Evolutionary conservation across 2,888 invertebrate species (phyloP).

Genomic region (Leptopilina drosophilae): DNA sequence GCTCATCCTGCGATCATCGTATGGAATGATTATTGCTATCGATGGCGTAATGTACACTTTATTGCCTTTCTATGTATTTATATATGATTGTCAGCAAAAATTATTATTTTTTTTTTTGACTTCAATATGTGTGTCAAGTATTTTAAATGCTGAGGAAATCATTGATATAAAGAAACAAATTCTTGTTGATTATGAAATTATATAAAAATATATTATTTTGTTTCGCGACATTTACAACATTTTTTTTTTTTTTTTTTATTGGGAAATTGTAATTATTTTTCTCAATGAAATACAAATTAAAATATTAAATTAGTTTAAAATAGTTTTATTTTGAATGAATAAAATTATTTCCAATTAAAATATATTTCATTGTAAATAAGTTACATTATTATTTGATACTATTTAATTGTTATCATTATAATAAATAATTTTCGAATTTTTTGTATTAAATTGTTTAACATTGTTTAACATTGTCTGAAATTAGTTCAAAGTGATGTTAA

Average conservation of each 20-base stretch:
- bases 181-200: slow-evolving; percentile 1
- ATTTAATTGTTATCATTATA: too few relatives aligned
- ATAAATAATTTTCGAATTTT: too few relatives aligned
- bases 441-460: too few relatives aligned
- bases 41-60: slow-evolving; percentile 20
- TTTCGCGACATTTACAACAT: not conserved
- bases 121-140: slow-evolving; percentile 25
- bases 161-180: slow-evolving; percentile 1
- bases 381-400: too few relatives aligned
- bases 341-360: too few relatives aligned
- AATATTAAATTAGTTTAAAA: too few relatives aligned
- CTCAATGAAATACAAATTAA: too few relatives aligned
- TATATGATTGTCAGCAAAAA: slow-evolving; percentile 2
- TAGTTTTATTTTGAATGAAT: too few relatives aligned
- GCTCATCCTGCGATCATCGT: slow-evolving; percentile 22
- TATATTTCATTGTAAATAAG: too few relatives aligned
- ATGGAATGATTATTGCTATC: slow-evolving; percentile 18
- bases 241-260: not conserved
- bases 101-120: slow-evolving; percentile 9
- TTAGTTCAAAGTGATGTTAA: too few relatives aligned
- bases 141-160: not conserved
- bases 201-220: not conserved
- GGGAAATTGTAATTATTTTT: too few relatives aligned
- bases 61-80: slow-evolving; percentile 32
- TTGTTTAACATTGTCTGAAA: too few relatives aligned